Conservation (phyloP, 2,888 invertebrate species). For the Mamestra brassicae region DNA sequence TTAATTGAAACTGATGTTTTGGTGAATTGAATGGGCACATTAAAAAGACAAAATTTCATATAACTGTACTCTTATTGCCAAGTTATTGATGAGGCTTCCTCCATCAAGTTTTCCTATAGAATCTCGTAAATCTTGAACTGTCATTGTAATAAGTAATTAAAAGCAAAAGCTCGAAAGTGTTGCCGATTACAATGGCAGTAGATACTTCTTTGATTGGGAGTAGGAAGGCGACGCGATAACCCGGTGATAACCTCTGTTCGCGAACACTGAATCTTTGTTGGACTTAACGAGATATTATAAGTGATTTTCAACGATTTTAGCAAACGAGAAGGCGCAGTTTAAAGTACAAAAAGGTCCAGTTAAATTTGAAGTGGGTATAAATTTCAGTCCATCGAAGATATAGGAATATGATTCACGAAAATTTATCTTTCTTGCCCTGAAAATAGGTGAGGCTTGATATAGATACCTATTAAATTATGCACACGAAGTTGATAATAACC, state of each 20-base stretch:
- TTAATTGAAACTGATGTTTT: neutral
- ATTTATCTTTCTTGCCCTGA: neutral
- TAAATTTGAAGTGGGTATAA: neutral
- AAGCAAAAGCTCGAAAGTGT: slow-evolving; percentile 54
- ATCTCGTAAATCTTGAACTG: neutral
- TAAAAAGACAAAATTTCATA: neutral
- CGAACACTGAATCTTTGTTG: slow-evolving; percentile 64
- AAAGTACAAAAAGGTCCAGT: slow-evolving; percentile 19
- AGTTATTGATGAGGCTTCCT: neutral
- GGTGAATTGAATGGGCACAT: neutral
- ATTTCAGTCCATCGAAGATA: neutral
- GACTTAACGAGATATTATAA: slow-evolving; percentile 48
- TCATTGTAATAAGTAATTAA: slow-evolving; percentile 34
- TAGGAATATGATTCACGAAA: neutral
- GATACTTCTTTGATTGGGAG: slow-evolving; percentile 66
- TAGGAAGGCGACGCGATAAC: slow-evolving; percentile 62
- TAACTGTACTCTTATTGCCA: neutral
- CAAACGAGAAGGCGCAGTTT: slow-evolving; percentile 20
- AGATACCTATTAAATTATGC: slow-evolving; percentile 16
- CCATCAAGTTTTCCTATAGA: neutral
- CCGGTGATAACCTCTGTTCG: slow-evolving; percentile 56
- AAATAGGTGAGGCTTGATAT: slow-evolving; percentile 20
- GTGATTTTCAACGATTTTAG: slow-evolving; percentile 55
- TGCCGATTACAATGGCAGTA: slow-evolving; percentile 56
- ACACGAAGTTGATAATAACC: slow-evolving; percentile 32